Evolutionary conservation across 2,888 invertebrate species (phyloP).

Genomic region (Eudemis profundana): DNA sequence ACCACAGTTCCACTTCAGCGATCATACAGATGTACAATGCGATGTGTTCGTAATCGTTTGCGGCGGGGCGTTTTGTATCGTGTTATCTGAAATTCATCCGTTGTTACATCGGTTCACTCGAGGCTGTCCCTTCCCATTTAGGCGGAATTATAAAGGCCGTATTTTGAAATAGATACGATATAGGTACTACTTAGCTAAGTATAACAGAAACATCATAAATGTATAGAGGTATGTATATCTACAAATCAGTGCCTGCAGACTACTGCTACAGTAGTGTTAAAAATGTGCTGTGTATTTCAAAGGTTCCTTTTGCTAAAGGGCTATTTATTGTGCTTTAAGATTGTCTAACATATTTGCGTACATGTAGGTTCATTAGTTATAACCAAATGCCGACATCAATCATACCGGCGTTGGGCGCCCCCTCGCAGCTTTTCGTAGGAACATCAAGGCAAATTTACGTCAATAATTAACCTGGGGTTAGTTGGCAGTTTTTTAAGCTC

Average conservation of each 20-base stretch:
- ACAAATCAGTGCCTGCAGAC: too few relatives aligned
- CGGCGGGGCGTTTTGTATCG: neutral
- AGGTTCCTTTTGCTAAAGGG: neutral
- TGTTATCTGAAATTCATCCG: neutral
- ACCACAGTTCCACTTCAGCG: conserved; percentile 21
- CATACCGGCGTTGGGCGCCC: neutral
- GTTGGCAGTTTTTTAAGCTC: conserved; percentile 1
- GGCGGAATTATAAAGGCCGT: neutral
- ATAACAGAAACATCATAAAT: too few relatives aligned
- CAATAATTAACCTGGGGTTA: conserved; percentile 20
- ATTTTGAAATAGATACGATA: neutral
- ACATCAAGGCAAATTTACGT: conserved; percentile 15
- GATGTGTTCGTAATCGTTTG: conserved; percentile 4
- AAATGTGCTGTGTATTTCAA: neutral
- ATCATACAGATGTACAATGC: conserved; percentile 6
- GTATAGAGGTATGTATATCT: too few relatives aligned
- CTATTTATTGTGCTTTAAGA: neutral
- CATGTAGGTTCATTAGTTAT: conserved; percentile 2
- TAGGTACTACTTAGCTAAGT: too few relatives aligned
- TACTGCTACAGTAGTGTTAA: too few relatives aligned
- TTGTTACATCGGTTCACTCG: neutral
- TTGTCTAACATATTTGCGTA: neutral
- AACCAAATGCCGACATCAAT: conserved; percentile 18
- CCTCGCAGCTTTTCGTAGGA: neutral
- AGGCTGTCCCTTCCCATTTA: conserved; percentile 1